A percentile compares a stretch with the other conserved stretches of the same genome.
phyloP scores from a whole-genome alignment of 1,140 invertebrate species.

The Halesus radiatus region DNA sequence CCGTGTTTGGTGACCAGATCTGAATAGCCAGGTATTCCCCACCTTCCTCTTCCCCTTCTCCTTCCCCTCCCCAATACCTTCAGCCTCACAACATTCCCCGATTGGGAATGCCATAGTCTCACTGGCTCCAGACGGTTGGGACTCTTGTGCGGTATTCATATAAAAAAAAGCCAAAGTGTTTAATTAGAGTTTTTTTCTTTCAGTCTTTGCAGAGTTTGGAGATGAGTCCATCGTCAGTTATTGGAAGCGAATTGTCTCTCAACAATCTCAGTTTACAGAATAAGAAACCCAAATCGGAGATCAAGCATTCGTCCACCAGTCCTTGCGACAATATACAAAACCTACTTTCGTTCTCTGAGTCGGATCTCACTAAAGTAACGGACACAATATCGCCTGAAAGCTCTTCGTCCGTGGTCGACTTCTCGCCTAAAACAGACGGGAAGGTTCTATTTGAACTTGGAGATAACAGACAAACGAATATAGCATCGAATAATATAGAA shows the following conservation, averaged over 20 bases:
- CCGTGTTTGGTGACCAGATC: too few species aligned
- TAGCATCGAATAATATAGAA: background rate
- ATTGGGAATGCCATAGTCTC: too few species aligned
- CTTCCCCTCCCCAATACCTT: too few species aligned
- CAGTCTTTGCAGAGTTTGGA: constrained; percentile 52
- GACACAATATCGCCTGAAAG: constrained; percentile 55
- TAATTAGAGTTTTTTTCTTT: constrained; percentile 34
- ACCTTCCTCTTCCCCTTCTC: too few species aligned
- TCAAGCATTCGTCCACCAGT: constrained; percentile 42
- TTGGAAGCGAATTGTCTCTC: constrained; percentile 68
- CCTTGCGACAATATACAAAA: constrained; percentile 62
- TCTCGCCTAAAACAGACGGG: constrained; percentile 29
- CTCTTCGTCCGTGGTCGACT: constrained; percentile 43
- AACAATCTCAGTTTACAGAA: constrained; percentile 62
- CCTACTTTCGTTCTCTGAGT: constrained; percentile 60
- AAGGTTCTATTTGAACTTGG: constrained; percentile 53
- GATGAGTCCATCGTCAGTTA: constrained; percentile 63
- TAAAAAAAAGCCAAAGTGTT: too few species aligned
- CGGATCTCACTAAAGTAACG: constrained; percentile 61
- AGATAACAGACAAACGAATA: constrained; percentile 10
- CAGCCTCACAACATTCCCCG: too few species aligned
- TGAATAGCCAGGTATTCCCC: too few species aligned
- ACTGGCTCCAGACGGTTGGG: too few species aligned
- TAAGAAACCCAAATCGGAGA: constrained; percentile 28
- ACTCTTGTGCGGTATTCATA: too few species aligned